Percentiles rank a stretch among this genome's conserved stretches.
Evolutionary conservation across 2,797 vertebrate genomes (phyloP).

Genomic region (Kryptopterus vitreolus): DNA sequence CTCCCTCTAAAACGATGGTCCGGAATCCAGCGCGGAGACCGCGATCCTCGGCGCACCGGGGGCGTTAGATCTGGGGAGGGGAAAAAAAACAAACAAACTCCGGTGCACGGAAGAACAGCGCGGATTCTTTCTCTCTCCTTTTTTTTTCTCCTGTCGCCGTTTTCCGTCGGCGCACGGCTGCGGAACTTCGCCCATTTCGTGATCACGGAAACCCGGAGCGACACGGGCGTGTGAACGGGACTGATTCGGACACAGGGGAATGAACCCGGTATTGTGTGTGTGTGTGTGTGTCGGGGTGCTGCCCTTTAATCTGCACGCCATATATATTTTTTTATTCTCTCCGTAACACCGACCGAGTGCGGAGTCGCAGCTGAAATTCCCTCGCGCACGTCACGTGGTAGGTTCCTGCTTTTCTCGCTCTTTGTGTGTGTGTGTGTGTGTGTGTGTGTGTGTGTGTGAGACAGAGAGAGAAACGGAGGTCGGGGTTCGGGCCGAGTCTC

Average conservation of each 20-base stretch:
- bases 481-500: no score
- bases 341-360: constrained; percentile 77
- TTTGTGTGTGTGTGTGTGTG: constrained; percentile 63
- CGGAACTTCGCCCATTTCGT: constrained; percentile 74
- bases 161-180: background rate
- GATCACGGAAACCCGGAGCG: constrained; percentile 73
- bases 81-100: no score
- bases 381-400: constrained; percentile 95
- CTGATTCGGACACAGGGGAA: constrained; percentile 54
- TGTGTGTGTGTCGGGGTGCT: background rate
- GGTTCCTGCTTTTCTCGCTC: constrained; percentile 88
- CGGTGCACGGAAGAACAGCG: constrained; percentile 40
- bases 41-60: constrained; percentile 55
- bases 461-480: no score
- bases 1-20: constrained; percentile 78
- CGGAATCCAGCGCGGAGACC: constrained; percentile 67
- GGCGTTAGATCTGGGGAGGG: background rate
- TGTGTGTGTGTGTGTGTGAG: no score
- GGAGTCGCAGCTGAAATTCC: constrained; percentile 88
- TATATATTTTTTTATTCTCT: constrained; percentile 1
- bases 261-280: constrained; percentile 56
- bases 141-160: constrained; percentile 25
- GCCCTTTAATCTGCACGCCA: constrained; percentile 14
- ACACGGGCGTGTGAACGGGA: constrained; percentile 49
- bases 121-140: constrained; percentile 37